phyloP scores from a whole-genome alignment of 2,113 vertebrate species.

The Pteropus alecto region DNA sequence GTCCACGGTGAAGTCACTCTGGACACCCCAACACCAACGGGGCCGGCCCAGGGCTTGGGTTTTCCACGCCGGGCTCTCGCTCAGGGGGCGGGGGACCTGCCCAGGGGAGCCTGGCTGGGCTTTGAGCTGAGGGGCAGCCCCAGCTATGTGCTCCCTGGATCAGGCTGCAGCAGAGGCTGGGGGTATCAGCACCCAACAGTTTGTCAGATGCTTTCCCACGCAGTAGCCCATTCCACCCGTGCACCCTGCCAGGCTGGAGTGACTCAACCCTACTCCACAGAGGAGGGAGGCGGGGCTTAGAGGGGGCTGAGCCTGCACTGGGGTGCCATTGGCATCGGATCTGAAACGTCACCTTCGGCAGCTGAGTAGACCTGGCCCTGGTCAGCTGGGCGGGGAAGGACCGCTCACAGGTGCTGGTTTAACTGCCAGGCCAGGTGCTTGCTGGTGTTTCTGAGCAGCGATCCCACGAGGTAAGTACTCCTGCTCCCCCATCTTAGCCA shows the following conservation, averaged over 20 bases:
- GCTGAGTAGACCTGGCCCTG: fast-evolving
- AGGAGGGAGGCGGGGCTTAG: not conserved
- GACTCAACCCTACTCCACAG: not conserved
- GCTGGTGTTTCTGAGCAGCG: not conserved
- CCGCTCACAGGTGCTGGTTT: fast-evolving
- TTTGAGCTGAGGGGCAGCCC: not conserved
- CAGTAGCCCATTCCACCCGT: fast-evolving
- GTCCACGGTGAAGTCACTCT: not conserved
- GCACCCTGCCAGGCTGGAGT: not conserved
- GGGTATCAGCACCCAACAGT: not conserved
- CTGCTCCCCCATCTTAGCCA: not conserved
- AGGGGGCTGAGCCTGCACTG: fast-evolving
- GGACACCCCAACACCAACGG: not conserved
- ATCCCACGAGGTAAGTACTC: not conserved
- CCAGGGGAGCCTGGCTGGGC: not conserved
- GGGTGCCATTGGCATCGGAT: fast-evolving
- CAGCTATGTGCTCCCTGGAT: not conserved
- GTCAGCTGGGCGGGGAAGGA: not conserved
- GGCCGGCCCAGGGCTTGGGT: conserved; percentile 48
- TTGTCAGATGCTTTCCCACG: fast-evolving
- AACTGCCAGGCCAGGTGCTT: not conserved
- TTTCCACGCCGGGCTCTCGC: not conserved
- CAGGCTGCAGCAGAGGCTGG: not conserved
- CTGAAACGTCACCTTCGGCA: not conserved
- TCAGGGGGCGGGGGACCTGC: not conserved